Evolutionary conservation across 2,797 vertebrate genomes (phyloP), one percentile per base, ranked within the genome.

Genomic region (Eremophila alpestris): DNA sequence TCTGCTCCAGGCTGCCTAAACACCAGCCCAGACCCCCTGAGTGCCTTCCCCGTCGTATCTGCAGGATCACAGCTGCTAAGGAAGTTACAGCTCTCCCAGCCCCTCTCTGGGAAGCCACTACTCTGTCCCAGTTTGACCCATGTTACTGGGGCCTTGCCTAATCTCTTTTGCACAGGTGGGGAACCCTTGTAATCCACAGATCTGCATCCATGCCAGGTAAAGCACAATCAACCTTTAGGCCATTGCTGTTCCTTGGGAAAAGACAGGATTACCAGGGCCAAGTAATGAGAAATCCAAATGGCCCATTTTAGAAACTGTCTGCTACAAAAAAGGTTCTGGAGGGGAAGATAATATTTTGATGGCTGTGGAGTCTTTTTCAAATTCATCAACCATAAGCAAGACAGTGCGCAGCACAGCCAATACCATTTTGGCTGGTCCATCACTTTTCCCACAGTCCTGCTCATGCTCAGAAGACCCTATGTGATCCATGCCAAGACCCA

Each of bases 51-150:
- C 16, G 0, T 46, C 5, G 0, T 78, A 92, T 90, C 87, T 86
- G 30, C 77, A 74, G 73, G 27, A 86, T 87, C 23, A 3, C 93
- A 95, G 95, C 89, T 96, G 95, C 73, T 83, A 49, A 94, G 67
- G 65, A 97, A 90, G 81, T 92, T 83, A 77, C 20, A 71, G 71
- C n/a, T 46, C 48, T 87, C 65, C 48, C 63, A 83, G 69, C 24
- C 67, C 48, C 52, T 92, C 3, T 2, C 64, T 79, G 85, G 52
- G 49, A 95, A 96, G 78, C 60, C 77, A 27, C 29, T 38, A 30
- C 70, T 91, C 49, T 95, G 91, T 96, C 95, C 96, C 21, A 14
- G 45, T 82, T 79, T 93, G 75, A 96, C 89, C 83, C 5, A 1
- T 3, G 13, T 71, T 74, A 52, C 78, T 2, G 2, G 56, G 34